Base-by-base conservation (phyloP, 2,797 vertebrate genomes). In the Anas flavirostris region DNA sequence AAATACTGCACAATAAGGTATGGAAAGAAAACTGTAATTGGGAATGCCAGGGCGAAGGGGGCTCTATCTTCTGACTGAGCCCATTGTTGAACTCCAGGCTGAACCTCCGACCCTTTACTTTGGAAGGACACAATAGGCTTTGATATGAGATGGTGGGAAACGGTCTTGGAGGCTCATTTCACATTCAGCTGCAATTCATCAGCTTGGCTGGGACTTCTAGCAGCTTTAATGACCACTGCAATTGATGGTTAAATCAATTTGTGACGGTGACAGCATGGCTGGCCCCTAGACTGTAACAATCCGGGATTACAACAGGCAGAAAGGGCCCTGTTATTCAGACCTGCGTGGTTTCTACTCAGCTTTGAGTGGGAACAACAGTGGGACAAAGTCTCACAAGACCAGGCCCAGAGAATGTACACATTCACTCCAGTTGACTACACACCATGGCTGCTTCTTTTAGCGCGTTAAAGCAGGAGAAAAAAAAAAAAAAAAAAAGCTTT, bases 241-340 rank as follows among this genome's bases (percentile, higher is more conserved):
- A 99, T 98, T 99, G 98, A 99, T 98, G 98, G 98, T 98, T 99
- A 98, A 99, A 99, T 99, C 98, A 98, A 99, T 99, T 99, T 96
- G 98, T 98, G 98, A 98, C 96, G 98, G 98, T 98, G 98, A 99
- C 98, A 98, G 98, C 98, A 97, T 98, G 98, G 98, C 98, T 98
- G 97, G 98, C 98, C 97, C 98, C 97, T 98, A 97, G 98, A 98
- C 98, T 98, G 98, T 98, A 98, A 98, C 98, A 98, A 98, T 98
- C 98, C 96, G 33, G 98, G 98, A 98, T 98, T 98, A 98, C 98
- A 98, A 98, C 97, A 95, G 97, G 98, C 97, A 98, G 97, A 98
- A 97, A 98, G 95, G 96, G 94, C 96, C 91, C 96, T 66, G 96
- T 97, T 98, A 98, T 98, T 98, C 97, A 98, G 96, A 97, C 92